Evolutionary conservation across 2,797 vertebrate genomes (phyloP).

Genomic region (Schizopygopsis pylzovi): DNA sequence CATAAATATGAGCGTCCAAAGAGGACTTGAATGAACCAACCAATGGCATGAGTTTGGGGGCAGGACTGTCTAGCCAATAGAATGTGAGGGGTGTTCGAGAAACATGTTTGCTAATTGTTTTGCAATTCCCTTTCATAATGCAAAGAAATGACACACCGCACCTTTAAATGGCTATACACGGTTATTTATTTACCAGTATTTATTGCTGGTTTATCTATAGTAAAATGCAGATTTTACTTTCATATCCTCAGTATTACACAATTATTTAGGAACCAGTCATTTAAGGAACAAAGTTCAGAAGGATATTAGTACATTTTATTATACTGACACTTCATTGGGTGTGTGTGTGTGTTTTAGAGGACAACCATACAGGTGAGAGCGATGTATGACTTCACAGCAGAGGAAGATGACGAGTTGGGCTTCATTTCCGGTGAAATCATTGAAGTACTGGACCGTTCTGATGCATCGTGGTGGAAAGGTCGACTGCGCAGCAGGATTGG

Average conservation of each 20-base stretch:
- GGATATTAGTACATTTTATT: background rate
- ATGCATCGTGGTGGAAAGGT: conserved; percentile 91
- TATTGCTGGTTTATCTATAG: background rate
- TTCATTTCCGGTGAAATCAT: conserved; percentile 86
- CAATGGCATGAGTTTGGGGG: background rate
- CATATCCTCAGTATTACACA: background rate
- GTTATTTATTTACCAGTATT: background rate
- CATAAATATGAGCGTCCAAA: background rate
- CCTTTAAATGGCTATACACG: background rate
- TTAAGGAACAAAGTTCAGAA: background rate
- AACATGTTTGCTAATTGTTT: background rate
- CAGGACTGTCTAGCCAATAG: background rate
- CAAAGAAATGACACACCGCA: background rate
- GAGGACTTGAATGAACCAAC: background rate
- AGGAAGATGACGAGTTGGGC: conserved; percentile 89
- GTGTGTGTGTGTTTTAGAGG: conserved; percentile 50
- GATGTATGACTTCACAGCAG: conserved; percentile 86
- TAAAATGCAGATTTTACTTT: background rate
- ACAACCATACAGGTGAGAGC: conserved; percentile 83
- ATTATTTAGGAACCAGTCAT: background rate
- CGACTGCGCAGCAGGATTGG: conserved; percentile 82
- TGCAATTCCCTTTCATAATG: background rate
- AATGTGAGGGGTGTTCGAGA: background rate
- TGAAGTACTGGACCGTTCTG: conserved; percentile 88
- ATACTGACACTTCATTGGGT: background rate